These are phyloP conservation scores for Crepidodera aurea DNA, from an alignment of 2,888 invertebrate species.

Conservation along the genomic window DNA sequence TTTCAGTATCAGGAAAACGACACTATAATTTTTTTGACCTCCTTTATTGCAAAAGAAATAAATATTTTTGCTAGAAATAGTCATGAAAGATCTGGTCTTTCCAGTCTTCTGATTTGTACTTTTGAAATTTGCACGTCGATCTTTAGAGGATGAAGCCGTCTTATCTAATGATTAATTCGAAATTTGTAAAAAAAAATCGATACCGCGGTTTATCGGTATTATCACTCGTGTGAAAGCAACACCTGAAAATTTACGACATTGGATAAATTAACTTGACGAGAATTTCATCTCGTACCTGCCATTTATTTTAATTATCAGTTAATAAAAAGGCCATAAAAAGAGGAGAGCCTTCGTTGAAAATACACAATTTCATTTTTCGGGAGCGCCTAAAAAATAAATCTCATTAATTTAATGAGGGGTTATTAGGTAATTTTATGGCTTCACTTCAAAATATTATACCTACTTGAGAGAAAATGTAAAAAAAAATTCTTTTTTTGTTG, in stretches of 20 bases:
- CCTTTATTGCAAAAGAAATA: no score
- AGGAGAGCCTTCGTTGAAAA: background rate
- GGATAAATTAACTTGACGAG: constrained; percentile 5
- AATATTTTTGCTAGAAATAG: no score
- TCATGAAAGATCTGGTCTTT: no score
- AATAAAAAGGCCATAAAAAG: constrained; percentile 2
- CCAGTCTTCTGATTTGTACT: no score
- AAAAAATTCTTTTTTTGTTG: no score
- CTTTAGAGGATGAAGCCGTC: no score
- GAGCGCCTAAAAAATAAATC: constrained; percentile 18
- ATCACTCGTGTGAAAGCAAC: constrained; percentile 4
- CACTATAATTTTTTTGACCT: no score
- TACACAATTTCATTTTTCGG: constrained; percentile 11
- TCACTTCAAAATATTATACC: constrained; percentile 6
- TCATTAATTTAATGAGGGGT: constrained; percentile 31
- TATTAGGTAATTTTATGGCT: constrained; percentile 37
- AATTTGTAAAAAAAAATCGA: no score
- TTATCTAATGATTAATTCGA: no score
- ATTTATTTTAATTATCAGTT: constrained; percentile 18
- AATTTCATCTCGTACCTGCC: background rate
- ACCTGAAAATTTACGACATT: constrained; percentile 6
- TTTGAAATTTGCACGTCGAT: no score
- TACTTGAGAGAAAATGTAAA: no score
- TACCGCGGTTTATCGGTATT: background rate
- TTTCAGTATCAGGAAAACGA: no score